phyloP scores from a whole-genome alignment of 2,888 invertebrate genomes.

The Chrysomela aeneicollis region DNA sequence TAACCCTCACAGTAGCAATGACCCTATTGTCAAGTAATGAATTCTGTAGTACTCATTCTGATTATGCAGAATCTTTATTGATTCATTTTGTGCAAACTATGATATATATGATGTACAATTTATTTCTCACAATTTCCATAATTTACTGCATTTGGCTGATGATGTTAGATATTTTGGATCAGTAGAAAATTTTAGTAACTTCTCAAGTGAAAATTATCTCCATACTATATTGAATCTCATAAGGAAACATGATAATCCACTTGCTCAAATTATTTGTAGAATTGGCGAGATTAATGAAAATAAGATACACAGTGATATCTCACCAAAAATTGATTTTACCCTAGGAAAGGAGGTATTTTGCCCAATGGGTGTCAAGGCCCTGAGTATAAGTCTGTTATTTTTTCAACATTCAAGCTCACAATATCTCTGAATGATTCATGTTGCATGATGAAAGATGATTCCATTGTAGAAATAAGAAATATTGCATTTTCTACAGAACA shows the following conservation, averaged over 20 bases:
- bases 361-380: no score
- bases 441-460: slow-evolving; percentile 7
- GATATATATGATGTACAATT: slow-evolving; percentile 4
- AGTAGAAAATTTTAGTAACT: slow-evolving; percentile 10
- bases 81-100: slow-evolving; percentile 5
- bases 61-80: slow-evolving; percentile 11
- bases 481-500: slow-evolving; percentile 8
- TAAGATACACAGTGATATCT: neutral
- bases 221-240: slow-evolving; percentile 7
- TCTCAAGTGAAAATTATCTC: slow-evolving; percentile 29
- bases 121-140: slow-evolving; percentile 6
- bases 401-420: slow-evolving; percentile 6
- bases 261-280: slow-evolving; percentile 21
- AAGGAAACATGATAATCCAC: slow-evolving; percentile 7
- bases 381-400: slow-evolving; percentile 8
- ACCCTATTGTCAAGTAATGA: neutral
- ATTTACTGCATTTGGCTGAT: slow-evolving; percentile 10
- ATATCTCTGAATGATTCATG: slow-evolving; percentile 2
- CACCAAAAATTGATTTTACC: neutral
- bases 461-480: slow-evolving; percentile 9
- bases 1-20: slow-evolving; percentile 5
- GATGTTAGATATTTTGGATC: slow-evolving; percentile 10
- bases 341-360: no score
- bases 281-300: slow-evolving; percentile 9
- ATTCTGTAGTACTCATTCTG: neutral